A percentile compares a stretch with the other conserved stretches of the same genome.
Conservation (phyloP, 2,888 invertebrate genomes). For the Agrotis clavis region DNA sequence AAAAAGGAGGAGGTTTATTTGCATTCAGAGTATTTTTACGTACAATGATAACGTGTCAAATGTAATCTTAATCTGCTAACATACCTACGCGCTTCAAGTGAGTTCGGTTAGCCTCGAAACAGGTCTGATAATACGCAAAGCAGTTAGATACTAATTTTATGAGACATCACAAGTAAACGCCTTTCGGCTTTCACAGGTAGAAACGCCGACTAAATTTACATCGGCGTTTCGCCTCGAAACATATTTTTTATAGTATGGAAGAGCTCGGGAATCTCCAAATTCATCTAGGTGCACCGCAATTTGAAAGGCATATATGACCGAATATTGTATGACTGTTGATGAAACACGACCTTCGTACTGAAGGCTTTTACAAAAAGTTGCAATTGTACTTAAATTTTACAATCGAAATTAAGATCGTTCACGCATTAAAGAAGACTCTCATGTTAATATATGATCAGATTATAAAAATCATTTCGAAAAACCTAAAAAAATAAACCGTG, state of each 20-base stretch:
- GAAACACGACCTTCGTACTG: slow-evolving; percentile 65
- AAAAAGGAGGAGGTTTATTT: slow-evolving; percentile 68
- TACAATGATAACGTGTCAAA: slow-evolving; percentile 83
- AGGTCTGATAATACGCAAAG: slow-evolving; percentile 84
- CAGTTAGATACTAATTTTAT: slow-evolving; percentile 89
- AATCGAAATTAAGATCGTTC: slow-evolving; percentile 70
- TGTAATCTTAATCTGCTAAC: slow-evolving; percentile 80
- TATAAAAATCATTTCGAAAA: slow-evolving; percentile 72
- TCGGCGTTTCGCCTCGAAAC: slow-evolving; percentile 72
- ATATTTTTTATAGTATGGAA: slow-evolving; percentile 63
- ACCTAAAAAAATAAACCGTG: slow-evolving; percentile 70
- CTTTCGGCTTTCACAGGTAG: slow-evolving; percentile 78
- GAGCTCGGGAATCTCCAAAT: slow-evolving; percentile 41
- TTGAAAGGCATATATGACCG: slow-evolving; percentile 44
- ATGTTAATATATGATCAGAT: slow-evolving; percentile 71
- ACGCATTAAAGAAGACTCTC: slow-evolving; percentile 75
- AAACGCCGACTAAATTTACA: slow-evolving; percentile 74
- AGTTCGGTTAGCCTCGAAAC: slow-evolving; percentile 78
- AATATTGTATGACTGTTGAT: slow-evolving; percentile 40
- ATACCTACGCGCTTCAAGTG: slow-evolving; percentile 81
- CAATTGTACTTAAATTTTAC: slow-evolving; percentile 62
- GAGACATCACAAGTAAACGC: slow-evolving; percentile 84
- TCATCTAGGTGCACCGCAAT: slow-evolving; percentile 49
- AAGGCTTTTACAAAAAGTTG: slow-evolving; percentile 66
- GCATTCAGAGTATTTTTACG: slow-evolving; percentile 72